Percentiles rank a stretch among this genome's conserved stretches.
Evolutionary conservation across 2,113 vertebrate genomes (phyloP).

Genomic region (Grantiella picta): DNA sequence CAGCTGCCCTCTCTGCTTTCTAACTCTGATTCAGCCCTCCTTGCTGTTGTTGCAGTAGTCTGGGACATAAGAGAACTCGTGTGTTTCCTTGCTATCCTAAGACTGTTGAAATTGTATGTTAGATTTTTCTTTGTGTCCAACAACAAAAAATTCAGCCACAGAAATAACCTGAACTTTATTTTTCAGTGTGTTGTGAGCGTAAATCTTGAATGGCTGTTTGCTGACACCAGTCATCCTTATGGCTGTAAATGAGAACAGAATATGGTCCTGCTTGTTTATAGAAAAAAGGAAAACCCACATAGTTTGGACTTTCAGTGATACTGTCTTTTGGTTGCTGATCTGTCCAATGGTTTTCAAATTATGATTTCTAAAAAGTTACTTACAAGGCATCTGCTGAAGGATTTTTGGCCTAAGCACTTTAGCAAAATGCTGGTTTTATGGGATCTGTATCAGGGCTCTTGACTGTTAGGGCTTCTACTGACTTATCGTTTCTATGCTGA

Average conservation of each 20-base stretch:
- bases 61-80: background rate
- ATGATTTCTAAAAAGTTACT: conserved; percentile 8
- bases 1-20: background rate
- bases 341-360: conserved; percentile 24
- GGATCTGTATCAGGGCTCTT: background rate
- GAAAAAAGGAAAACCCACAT: background rate
- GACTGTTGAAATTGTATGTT: background rate
- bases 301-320: background rate
- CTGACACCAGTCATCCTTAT: background rate
- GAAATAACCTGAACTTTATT: background rate
- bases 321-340: conserved; percentile 34
- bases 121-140: background rate
- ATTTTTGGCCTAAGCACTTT: conserved; percentile 32
- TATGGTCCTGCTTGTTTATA: background rate
- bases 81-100: background rate
- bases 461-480: background rate
- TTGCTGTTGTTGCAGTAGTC: background rate
- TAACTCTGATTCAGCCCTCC: background rate
- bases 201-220: conserved; percentile 14
- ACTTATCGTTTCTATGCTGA: background rate
- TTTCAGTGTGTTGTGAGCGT: background rate
- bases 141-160: background rate
- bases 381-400: conserved; percentile 36
- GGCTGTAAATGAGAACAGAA: conserved; percentile 11
- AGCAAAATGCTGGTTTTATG: conserved; percentile 6